Percentiles rank a stretch among this genome's conserved stretches.
Evolutionary conservation across 2,113 vertebrate genomes (phyloP).

Genomic region (Abramis brama): DNA sequence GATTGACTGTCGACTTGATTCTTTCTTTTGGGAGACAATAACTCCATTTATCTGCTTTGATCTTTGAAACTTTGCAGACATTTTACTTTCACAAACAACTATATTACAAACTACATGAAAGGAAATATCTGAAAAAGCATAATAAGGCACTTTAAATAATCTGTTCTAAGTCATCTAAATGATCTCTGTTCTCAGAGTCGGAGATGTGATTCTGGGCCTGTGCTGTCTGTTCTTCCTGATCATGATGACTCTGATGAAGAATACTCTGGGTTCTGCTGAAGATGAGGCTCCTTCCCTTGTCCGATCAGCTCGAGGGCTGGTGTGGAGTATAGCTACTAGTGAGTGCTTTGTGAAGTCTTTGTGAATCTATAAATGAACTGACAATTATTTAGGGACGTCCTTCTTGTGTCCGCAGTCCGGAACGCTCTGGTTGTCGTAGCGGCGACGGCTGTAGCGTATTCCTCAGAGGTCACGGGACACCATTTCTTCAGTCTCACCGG

Average conservation of each 20-base stretch:
- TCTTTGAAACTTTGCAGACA: too few relatives aligned
- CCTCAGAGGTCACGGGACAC: slow-evolving; percentile 78
- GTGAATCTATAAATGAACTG: not conserved
- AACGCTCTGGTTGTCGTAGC: slow-evolving; percentile 89
- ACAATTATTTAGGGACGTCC: not conserved
- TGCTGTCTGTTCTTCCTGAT: slow-evolving; percentile 79
- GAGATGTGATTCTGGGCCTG: slow-evolving; percentile 84
- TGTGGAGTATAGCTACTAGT: slow-evolving; percentile 87
- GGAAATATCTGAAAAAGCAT: too few relatives aligned
- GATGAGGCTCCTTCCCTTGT: slow-evolving; percentile 18
- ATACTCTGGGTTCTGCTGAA: slow-evolving; percentile 56
- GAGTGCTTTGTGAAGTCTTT: slow-evolving; percentile 32
- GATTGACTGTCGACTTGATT: too few relatives aligned
- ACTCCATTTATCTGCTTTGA: too few relatives aligned
- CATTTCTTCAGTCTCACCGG: slow-evolving; percentile 86
- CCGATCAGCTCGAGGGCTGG: slow-evolving; percentile 72
- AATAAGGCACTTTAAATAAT: not conserved
- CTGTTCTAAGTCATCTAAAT: not conserved
- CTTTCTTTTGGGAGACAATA: too few relatives aligned
- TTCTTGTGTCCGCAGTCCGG: slow-evolving; percentile 73
- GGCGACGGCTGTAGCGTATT: slow-evolving; percentile 84
- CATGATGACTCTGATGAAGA: slow-evolving; percentile 80
- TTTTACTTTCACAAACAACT: too few relatives aligned
- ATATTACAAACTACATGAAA: too few relatives aligned
- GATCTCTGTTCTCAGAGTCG: slow-evolving; percentile 68